These are phyloP conservation scores for Caloenas nicobarica DNA, from an alignment of 2,113 vertebrate genomes.

Conservation along the genomic window DNA sequence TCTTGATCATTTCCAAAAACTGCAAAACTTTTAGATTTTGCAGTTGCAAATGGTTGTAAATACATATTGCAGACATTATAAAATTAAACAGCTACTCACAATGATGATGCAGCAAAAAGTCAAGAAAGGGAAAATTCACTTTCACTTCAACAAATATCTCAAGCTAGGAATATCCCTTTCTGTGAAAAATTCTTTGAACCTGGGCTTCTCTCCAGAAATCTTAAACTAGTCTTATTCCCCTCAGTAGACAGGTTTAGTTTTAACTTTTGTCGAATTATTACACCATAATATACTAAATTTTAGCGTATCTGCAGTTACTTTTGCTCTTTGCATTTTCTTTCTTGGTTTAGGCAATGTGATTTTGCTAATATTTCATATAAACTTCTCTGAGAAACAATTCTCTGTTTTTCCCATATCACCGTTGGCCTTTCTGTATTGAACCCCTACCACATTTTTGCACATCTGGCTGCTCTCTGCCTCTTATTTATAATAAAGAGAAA, in stretches of 20 bases:
- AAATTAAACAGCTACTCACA: background rate
- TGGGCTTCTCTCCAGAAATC: background rate
- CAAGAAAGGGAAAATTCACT: background rate
- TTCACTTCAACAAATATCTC: background rate
- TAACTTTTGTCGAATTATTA: background rate
- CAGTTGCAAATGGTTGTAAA: background rate
- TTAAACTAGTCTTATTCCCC: background rate
- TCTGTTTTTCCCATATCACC: accelerated
- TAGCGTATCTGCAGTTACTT: background rate
- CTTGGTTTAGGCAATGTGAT: background rate
- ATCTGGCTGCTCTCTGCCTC: background rate
- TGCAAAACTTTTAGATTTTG: background rate
- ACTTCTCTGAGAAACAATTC: background rate
- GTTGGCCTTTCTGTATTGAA: background rate
- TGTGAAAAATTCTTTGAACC: background rate
- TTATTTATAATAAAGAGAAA: background rate
- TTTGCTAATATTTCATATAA: background rate
- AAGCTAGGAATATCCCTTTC: background rate
- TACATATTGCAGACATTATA: background rate
- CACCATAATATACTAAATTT: background rate
- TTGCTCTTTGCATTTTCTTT: background rate
- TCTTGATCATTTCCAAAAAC: background rate
- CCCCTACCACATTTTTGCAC: accelerated
- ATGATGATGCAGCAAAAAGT: background rate
- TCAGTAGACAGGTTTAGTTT: background rate